These are phyloP conservation scores for Erebia palarica DNA, from an alignment of 2,888 invertebrate genomes.

Conservation along the genomic window DNA sequence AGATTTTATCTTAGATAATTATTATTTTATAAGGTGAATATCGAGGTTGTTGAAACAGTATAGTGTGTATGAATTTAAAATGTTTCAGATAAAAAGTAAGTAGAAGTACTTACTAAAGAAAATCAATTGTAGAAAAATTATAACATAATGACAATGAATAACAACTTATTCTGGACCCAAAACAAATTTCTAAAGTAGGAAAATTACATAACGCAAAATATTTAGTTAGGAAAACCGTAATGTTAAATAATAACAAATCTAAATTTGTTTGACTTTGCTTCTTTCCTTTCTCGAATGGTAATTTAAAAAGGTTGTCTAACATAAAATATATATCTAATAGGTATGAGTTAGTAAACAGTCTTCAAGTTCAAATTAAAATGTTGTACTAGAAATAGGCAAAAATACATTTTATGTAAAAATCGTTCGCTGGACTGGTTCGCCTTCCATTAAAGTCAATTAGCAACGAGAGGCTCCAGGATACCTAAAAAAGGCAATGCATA, in stretches of 20 bases:
- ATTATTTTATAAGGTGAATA: too few relatives aligned
- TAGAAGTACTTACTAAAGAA: too few relatives aligned
- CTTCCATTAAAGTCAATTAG: not conserved
- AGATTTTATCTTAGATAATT: too few relatives aligned
- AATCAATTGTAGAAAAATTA: too few relatives aligned
- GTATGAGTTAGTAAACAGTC: not conserved
- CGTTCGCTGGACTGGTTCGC: not conserved
- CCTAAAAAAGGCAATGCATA: not conserved
- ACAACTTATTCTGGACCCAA: not conserved
- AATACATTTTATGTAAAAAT: not conserved
- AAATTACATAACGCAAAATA: slow-evolving; percentile 37
- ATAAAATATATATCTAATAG: not conserved
- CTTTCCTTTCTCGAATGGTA: not conserved
- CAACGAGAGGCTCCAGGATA: not conserved
- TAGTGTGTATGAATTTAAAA: not conserved
- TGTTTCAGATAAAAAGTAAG: not conserved
- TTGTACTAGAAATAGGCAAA: not conserved
- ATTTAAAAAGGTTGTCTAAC: not conserved
- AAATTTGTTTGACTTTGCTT: not conserved
- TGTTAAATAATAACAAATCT: not conserved
- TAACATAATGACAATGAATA: not conserved
- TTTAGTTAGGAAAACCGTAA: slow-evolving; percentile 14
- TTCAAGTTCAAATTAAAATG: slow-evolving; percentile 1
- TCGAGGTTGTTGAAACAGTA: not conserved
- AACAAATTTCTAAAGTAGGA: slow-evolving; percentile 6